Evolutionary conservation across 2,888 invertebrate genomes (phyloP).

Genomic region (Argyresthia albistria): DNA sequence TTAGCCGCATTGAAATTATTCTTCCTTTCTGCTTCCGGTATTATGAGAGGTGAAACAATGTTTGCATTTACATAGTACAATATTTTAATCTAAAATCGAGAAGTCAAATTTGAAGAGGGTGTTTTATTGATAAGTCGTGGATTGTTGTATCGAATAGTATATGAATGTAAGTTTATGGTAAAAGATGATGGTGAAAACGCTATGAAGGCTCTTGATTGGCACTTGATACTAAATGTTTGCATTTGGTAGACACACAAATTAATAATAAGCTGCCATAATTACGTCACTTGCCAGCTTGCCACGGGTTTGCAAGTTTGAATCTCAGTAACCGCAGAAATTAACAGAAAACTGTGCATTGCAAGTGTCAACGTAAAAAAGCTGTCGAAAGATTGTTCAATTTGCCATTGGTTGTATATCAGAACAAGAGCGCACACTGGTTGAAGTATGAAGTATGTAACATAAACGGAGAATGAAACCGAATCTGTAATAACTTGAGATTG

Average conservation of each 20-base stretch:
- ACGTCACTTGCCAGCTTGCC: no score
- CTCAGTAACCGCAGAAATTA: no score
- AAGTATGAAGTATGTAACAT: no score
- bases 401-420: no score
- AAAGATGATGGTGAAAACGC: neutral
- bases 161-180: conserved; percentile 3
- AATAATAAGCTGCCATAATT: no score
- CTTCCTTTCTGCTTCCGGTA: neutral
- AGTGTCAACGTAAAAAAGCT: no score
- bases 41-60: neutral
- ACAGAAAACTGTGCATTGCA: no score
- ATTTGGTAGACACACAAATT: neutral
- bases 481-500: conserved; percentile 16
- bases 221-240: neutral
- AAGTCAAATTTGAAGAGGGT: neutral
- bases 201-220: neutral
- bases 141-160: conserved; percentile 8
- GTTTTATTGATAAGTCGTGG: conserved; percentile 3
- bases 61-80: conserved; percentile 19
- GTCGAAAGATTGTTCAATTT: no score
- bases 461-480: no score
- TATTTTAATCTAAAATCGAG: conserved; percentile 8
- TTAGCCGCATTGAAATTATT: no score
- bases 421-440: no score
- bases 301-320: neutral